These are phyloP conservation scores for Coilia nasus DNA, from an alignment of 2,797 vertebrate genomes.

Conservation along the genomic window DNA sequence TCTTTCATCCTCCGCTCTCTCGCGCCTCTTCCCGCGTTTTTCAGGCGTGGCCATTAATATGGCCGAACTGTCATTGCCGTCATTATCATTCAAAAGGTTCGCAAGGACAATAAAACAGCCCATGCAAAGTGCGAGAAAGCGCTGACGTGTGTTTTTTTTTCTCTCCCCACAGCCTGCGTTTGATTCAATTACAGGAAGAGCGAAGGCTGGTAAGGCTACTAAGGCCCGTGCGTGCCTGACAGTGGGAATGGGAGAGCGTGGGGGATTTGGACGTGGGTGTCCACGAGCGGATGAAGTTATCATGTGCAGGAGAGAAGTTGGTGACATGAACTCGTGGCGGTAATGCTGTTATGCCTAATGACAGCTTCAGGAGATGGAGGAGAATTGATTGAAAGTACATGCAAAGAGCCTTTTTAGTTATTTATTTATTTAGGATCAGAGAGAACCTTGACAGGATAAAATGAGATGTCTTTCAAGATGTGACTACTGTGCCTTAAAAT, in stretches of 20 bases:
- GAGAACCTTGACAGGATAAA: constrained; percentile 16
- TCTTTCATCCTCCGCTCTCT: background rate
- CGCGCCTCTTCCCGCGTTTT: constrained; percentile 80
- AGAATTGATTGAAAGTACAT: constrained; percentile 49
- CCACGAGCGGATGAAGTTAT: constrained; percentile 51
- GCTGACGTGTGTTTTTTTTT: constrained; percentile 61
- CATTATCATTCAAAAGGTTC: constrained; percentile 87
- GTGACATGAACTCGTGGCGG: constrained; percentile 53
- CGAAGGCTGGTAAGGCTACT: constrained; percentile 58
- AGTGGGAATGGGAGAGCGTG: constrained; percentile 40
- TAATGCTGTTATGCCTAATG: constrained; percentile 50
- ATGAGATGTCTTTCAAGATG: background rate
- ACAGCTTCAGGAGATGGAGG: constrained; percentile 49
- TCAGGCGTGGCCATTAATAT: constrained; percentile 82
- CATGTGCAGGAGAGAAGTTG: constrained; percentile 50
- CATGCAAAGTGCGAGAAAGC: constrained; percentile 50
- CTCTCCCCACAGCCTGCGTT: constrained; percentile 42
- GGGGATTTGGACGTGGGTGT: constrained; percentile 11
- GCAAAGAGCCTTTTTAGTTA: constrained; percentile 34
- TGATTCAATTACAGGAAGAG: constrained; percentile 68
- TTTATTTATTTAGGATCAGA: constrained; percentile 22
- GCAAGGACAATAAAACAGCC: constrained; percentile 83
- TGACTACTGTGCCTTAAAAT: background rate
- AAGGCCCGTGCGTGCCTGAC: constrained; percentile 48
- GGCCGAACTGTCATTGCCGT: constrained; percentile 83